Percentiles rank a stretch among this genome's conserved stretches.
Evolutionary conservation across 2,113 vertebrate genomes (phyloP).

Genomic region (Oncorhynchus clarkii): DNA sequence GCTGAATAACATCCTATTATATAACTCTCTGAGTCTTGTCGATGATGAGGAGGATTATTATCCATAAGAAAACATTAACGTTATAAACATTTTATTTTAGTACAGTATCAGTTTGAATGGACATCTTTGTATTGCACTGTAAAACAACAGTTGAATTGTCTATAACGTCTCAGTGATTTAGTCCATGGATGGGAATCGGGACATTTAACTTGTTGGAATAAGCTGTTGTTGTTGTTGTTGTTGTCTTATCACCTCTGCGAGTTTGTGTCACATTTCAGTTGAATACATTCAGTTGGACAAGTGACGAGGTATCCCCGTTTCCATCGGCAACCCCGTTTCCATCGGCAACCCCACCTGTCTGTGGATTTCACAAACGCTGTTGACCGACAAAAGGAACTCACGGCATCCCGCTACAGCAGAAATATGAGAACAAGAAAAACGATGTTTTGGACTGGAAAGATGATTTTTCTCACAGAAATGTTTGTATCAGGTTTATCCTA

Average conservation of each 20-base stretch:
- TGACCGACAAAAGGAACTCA: slow-evolving; percentile 46
- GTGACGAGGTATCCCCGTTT: background rate
- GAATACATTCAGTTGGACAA: too few species aligned
- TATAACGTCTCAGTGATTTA: slow-evolving; percentile 74
- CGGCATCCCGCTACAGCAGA: slow-evolving; percentile 67
- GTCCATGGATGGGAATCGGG: slow-evolving; percentile 57
- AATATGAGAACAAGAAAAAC: slow-evolving; percentile 64
- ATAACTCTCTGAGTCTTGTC: slow-evolving; percentile 75
- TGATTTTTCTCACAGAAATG: slow-evolving; percentile 75
- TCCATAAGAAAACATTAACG: slow-evolving; percentile 79
- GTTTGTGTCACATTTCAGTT: slow-evolving; percentile 27
- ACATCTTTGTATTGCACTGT: slow-evolving; percentile 87
- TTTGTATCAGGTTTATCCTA: slow-evolving; percentile 85
- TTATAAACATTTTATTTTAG: slow-evolving; percentile 81
- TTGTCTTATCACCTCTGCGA: slow-evolving; percentile 56
- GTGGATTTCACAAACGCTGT: slow-evolving; percentile 57
- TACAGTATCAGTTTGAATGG: slow-evolving; percentile 83
- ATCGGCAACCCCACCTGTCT: slow-evolving; percentile 51
- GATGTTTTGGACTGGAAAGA: slow-evolving; percentile 72
- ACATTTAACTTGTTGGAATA: slow-evolving; percentile 77
- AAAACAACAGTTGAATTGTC: slow-evolving; percentile 77
- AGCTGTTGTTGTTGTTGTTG: slow-evolving; percentile 64
- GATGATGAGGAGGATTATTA: slow-evolving; percentile 40
- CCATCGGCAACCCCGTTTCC: slow-evolving; percentile 52
- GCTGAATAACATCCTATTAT: slow-evolving; percentile 81